Conservation (phyloP, 2,797 vertebrate species). For the Clarias platycephalus region DNA sequence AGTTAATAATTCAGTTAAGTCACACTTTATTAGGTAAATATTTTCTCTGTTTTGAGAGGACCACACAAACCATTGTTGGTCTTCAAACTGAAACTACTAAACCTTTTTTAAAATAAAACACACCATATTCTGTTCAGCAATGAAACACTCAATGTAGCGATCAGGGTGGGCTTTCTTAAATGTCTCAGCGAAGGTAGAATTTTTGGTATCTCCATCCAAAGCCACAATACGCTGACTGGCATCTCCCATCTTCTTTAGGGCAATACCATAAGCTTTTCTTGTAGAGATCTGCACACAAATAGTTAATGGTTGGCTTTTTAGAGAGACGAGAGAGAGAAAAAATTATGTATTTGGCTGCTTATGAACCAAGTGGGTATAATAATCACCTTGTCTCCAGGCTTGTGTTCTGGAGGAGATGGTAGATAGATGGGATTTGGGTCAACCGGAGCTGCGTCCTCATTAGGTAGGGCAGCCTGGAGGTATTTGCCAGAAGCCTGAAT, state of each 20-base stretch:
- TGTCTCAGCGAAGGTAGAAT: slow-evolving; percentile 83
- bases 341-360: not conserved
- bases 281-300: slow-evolving; percentile 74
- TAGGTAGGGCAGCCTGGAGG: slow-evolving; percentile 71
- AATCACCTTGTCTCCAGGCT: slow-evolving; percentile 80
- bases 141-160: slow-evolving; percentile 86
- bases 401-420: slow-evolving; percentile 73
- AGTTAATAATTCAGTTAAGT: not conserved
- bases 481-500: slow-evolving; percentile 77
- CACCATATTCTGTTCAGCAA: slow-evolving; percentile 85
- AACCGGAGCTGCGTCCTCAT: slow-evolving; percentile 70
- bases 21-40: not conserved
- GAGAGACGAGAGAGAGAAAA: not conserved
- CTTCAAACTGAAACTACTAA: not conserved
- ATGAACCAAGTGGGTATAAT: not conserved
- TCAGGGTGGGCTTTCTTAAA: slow-evolving; percentile 85
- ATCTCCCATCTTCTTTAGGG: slow-evolving; percentile 78
- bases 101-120: not conserved
- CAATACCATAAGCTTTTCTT: slow-evolving; percentile 80
- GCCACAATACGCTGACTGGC: slow-evolving; percentile 78
- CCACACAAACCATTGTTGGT: not conserved
- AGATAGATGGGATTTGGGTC: slow-evolving; percentile 67
- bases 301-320: not conserved
- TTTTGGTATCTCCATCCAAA: slow-evolving; percentile 85
- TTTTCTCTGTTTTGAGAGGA: not conserved